Conservation (phyloP, 2,113 vertebrate species). For the Calidris pugnax region DNA sequence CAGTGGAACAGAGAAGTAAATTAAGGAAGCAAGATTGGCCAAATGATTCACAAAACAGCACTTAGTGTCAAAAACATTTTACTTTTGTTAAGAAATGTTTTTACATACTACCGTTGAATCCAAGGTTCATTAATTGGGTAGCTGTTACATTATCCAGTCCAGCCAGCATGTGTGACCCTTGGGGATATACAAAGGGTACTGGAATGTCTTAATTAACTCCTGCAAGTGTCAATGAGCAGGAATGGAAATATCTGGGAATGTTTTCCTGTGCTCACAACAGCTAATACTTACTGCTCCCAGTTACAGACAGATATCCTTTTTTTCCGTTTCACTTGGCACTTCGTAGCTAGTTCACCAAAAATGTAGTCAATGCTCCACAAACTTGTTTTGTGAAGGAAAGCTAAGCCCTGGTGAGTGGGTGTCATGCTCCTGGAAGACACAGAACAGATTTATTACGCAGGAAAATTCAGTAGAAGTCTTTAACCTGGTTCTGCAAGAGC, state of each 20-base stretch:
- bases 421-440: neutral
- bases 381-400: neutral
- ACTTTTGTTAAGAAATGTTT: conserved; percentile 57
- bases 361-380: neutral
- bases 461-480: neutral
- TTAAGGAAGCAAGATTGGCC: conserved; percentile 31
- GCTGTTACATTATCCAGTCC: neutral
- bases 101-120: neutral
- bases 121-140: conserved; percentile 9
- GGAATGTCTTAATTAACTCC: conserved; percentile 4
- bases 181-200: neutral
- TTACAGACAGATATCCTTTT: neutral
- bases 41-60: conserved; percentile 51
- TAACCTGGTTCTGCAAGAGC: neutral
- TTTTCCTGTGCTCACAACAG: neutral
- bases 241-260: conserved; percentile 23
- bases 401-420: neutral
- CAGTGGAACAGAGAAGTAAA: conserved; percentile 50
- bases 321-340: neutral
- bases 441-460: neutral
- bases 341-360: neutral
- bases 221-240: conserved; percentile 22
- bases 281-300: neutral
- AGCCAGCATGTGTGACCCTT: neutral
- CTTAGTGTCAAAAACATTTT: conserved; percentile 57